Conservation (phyloP, 2,113 vertebrate genomes). For the Thymallus thymallus region DNA sequence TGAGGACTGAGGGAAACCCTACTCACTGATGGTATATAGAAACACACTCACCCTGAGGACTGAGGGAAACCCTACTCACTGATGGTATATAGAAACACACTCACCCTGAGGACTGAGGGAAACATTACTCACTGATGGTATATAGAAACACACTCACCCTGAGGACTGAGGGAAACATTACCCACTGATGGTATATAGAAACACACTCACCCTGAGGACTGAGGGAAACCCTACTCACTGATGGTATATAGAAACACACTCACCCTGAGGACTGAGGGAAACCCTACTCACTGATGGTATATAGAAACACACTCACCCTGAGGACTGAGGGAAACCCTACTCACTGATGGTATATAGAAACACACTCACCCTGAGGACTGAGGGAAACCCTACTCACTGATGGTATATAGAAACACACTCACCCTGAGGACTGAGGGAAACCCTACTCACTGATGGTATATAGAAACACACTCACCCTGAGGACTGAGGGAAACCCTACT, state of each 20-base stretch:
- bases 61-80: no score
- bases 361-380: not conserved
- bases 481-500: slow-evolving; percentile 1
- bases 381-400: no score
- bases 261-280: no score
- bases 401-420: not conserved
- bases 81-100: not conserved
- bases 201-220: not conserved
- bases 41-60: not conserved
- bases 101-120: no score
- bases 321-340: no score
- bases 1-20: no score
- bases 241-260: not conserved
- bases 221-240: no score
- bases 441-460: no score
- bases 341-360: not conserved
- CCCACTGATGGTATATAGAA: not conserved
- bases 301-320: not conserved
- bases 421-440: not conserved
- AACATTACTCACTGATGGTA: no score
- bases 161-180: no score
- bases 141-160: not conserved
- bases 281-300: not conserved
- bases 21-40: not conserved
- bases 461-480: not conserved